A percentile compares a stretch with the other conserved stretches of the same genome.
Evolutionary conservation across 2,797 vertebrate genomes (phyloP).

Genomic region (Pyrrhura leucotis): DNA sequence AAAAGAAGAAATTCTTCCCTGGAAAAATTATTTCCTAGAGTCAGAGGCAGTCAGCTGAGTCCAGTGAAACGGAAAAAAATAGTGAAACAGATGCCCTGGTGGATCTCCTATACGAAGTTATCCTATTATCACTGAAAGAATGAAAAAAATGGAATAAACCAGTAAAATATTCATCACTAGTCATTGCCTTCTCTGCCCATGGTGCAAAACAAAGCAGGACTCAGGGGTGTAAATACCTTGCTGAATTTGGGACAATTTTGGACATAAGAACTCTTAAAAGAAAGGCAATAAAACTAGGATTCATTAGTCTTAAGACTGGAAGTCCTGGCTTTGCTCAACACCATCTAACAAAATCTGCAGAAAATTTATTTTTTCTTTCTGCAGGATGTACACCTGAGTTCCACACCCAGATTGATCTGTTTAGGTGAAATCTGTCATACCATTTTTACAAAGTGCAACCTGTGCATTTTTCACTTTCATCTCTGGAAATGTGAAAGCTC

Average conservation of each 20-base stretch:
- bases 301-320: neutral
- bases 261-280: neutral
- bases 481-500: neutral
- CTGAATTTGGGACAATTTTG: neutral
- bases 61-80: neutral
- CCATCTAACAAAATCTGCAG: neutral
- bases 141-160: neutral
- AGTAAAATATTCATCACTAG: neutral
- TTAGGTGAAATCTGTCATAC: neutral
- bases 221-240: neutral
- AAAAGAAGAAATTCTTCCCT: neutral
- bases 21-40: neutral
- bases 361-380: neutral
- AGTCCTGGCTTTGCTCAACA: neutral
- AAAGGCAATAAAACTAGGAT: neutral
- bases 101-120: neutral
- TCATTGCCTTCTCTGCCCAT: neutral
- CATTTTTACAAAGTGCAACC: neutral
- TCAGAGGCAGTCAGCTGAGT: neutral
- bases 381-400: neutral
- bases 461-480: neutral
- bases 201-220: neutral
- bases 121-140: neutral
- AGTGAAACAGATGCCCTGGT: neutral
- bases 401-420: neutral